Evolutionary conservation across 2,113 vertebrate genomes (phyloP).

Genomic region (Brienomyrus brachyistius): DNA sequence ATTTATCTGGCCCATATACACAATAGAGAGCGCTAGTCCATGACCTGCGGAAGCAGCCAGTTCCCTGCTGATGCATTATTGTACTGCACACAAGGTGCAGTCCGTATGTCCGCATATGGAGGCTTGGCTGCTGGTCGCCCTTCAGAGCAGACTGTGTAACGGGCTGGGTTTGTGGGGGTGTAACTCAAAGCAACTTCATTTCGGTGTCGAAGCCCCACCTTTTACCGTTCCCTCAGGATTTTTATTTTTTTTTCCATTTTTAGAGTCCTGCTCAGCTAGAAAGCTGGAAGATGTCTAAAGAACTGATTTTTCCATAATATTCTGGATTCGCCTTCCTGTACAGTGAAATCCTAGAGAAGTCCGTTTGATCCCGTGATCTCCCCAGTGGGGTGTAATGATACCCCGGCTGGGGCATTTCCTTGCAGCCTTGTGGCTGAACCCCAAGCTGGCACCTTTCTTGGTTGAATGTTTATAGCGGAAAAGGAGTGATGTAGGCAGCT

Average conservation of each 20-base stretch:
- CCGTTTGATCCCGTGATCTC: background rate
- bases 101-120: background rate
- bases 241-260: background rate
- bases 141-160: background rate
- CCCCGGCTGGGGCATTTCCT: background rate
- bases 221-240: background rate
- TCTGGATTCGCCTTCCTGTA: background rate
- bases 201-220: background rate
- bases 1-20: background rate
- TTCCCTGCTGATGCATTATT: background rate
- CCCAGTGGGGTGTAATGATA: background rate
- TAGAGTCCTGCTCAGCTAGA: background rate
- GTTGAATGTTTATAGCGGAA: background rate
- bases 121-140: background rate
- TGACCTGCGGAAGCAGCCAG: background rate
- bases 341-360: background rate
- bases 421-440: background rate
- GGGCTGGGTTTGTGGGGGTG: background rate
- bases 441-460: background rate
- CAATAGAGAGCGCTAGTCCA: background rate
- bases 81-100: background rate
- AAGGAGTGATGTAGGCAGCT: background rate
- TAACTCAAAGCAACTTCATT: background rate
- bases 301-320: background rate
- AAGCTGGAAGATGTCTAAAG: background rate